Conservation (phyloP, 2,113 vertebrate genomes). For the chimpanzee (Pan troglodytes) region NHGRI_mPanTro3-v2.1_pri NC_072408.2:101031001-101031500, state of each 20-base stretch:
- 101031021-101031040: not conserved
- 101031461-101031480: not conserved
- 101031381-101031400: rapidly evolving
- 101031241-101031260: not conserved
- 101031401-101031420: not conserved
- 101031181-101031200: not conserved
- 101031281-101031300: not conserved
- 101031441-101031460: not conserved
- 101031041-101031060: not conserved
- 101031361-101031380: not conserved
- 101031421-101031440: not conserved
- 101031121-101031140: not conserved
- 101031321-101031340: not conserved
- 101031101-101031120: not conserved
- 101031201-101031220: not conserved
- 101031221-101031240: rapidly evolving
- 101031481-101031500: not conserved
- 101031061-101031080: not conserved
- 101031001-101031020: not conserved
- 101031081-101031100: not conserved
- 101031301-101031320: not conserved
- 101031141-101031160: not conserved
- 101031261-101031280: not conserved
- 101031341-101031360: too few relatives aligned
- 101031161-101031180: not conserved